Percentiles rank a stretch among this genome's conserved stretches.
These are phyloP conservation scores for Paramormyrops kingsleyae DNA, from an alignment of 2,113 vertebrate genomes.

Conservation along the genomic window DNA sequence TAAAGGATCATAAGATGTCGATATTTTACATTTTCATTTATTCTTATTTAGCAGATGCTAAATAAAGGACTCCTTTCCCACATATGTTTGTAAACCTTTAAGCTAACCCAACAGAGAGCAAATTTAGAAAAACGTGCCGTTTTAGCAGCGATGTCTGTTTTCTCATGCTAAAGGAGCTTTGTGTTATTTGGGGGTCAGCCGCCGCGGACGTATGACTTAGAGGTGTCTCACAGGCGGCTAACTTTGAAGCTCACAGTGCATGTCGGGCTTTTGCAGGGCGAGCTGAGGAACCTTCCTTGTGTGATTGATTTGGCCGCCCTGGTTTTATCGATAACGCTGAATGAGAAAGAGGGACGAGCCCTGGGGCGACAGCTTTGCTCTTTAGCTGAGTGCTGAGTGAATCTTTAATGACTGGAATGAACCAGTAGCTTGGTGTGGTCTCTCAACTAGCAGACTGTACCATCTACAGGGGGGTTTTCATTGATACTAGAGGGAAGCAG, in stretches of 20 bases:
- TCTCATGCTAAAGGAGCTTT: background rate
- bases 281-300: background rate
- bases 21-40: background rate
- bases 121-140: background rate
- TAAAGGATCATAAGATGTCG: background rate
- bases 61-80: background rate
- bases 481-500: background rate
- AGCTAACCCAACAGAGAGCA: background rate
- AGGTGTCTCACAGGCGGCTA: background rate
- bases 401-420: constrained; percentile 1
- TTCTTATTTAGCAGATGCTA: background rate
- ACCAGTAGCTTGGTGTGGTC: background rate
- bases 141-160: background rate
- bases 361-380: background rate
- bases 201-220: background rate
- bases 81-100: background rate
- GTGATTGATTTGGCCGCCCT: background rate
- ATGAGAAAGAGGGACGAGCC: background rate
- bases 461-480: background rate
- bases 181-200: background rate
- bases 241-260: too few species aligned
- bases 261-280: background rate
- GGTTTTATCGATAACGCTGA: background rate
- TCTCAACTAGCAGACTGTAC: background rate
- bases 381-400: background rate